Percentiles rank a stretch among this genome's conserved stretches.
Conservation (phyloP, 2,888 invertebrate species). For the Philonicus albiceps region DNA sequence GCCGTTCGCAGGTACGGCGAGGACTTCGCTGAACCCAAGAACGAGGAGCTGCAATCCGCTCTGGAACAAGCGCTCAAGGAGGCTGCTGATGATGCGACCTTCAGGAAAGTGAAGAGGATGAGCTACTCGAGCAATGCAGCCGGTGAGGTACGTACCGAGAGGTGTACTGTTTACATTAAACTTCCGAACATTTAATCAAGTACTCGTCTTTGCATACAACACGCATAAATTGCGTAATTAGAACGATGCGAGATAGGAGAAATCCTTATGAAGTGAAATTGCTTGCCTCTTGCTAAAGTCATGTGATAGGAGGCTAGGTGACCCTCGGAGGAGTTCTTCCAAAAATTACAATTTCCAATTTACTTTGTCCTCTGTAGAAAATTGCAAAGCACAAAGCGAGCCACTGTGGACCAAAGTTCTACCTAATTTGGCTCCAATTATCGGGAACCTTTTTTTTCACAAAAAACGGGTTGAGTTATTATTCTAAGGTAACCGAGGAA, state of each 20-base stretch:
- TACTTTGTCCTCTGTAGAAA: neutral
- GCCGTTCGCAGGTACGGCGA: constrained; percentile 54
- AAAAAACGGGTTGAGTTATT: neutral
- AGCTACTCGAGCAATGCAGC: constrained; percentile 76
- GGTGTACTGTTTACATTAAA: neutral
- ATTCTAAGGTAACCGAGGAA: neutral
- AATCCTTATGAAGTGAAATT: neutral
- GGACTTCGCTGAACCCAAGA: constrained; percentile 56
- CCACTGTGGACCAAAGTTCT: neutral
- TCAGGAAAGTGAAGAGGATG: constrained; percentile 75
- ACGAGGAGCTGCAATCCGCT: constrained; percentile 68
- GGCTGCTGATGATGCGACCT: constrained; percentile 74
- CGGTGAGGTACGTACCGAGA: constrained; percentile 67
- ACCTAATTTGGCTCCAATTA: neutral
- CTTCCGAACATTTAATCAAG: neutral
- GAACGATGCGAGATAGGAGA: neutral
- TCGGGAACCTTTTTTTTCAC: neutral
- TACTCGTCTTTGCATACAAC: neutral
- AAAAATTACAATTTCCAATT: neutral
- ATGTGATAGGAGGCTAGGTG: neutral
- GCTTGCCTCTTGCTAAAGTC: neutral
- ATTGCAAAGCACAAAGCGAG: neutral
- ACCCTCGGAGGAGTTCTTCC: neutral
- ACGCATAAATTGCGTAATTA: neutral
- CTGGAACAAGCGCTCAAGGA: constrained; percentile 73